A percentile compares a stretch with the other conserved stretches of the same genome.
phyloP scores from a whole-genome alignment of 2,888 invertebrate species.

The Orchesellides sinensis region DNA sequence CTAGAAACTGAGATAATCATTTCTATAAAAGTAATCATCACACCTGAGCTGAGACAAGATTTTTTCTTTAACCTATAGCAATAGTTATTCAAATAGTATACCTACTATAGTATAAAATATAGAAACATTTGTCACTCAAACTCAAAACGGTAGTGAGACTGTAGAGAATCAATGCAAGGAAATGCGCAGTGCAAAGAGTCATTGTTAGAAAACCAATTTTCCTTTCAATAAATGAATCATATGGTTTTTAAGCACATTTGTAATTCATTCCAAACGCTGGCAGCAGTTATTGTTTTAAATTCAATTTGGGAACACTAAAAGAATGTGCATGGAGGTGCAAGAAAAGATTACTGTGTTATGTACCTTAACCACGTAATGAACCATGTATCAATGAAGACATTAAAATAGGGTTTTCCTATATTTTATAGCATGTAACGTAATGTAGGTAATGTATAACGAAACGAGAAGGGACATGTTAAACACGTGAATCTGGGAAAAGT shows the following conservation, averaged over 20 bases:
- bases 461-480: no score
- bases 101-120: no score
- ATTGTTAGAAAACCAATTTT: background rate
- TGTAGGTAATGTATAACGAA: no score
- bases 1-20: background rate
- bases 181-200: background rate
- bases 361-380: no score
- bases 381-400: no score
- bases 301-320: no score
- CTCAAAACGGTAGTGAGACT: background rate
- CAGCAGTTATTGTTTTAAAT: no score
- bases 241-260: background rate
- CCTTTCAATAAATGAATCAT: background rate
- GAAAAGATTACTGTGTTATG: background rate
- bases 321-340: background rate
- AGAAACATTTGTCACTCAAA: background rate
- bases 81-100: slow-evolving; percentile 35
- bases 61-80: slow-evolving; percentile 29
- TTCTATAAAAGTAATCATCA: background rate
- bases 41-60: slow-evolving; percentile 33
- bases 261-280: no score
- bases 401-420: no score
- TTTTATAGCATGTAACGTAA: no score
- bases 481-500: no score
- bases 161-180: background rate